Conservation (phyloP, 2,113 vertebrate genomes). For the Megaptera novaeangliae region DNA sequence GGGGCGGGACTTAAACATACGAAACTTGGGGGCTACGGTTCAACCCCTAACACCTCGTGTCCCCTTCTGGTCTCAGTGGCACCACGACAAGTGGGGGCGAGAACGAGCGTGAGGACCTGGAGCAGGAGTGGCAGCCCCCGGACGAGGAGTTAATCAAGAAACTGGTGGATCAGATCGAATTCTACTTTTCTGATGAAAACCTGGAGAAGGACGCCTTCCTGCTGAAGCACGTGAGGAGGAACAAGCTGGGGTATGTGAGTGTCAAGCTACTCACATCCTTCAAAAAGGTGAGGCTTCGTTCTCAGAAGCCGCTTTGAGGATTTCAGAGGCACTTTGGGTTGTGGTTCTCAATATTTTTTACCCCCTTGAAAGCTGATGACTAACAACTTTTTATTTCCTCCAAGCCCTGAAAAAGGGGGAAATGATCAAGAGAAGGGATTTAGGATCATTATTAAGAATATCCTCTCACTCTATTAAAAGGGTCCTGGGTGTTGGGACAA, state of each 20-base stretch:
- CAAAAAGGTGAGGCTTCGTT: constrained; percentile 89
- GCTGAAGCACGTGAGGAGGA: constrained; percentile 95
- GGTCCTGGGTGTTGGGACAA: neutral
- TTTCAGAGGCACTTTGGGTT: fast-evolving
- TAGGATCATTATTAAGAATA: neutral
- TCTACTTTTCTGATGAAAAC: constrained; percentile 97
- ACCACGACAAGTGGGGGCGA: constrained; percentile 89
- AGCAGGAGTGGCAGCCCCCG: constrained; percentile 91
- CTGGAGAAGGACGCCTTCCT: constrained; percentile 97
- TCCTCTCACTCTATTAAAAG: neutral
- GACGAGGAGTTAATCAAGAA: constrained; percentile 91
- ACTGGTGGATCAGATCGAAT: constrained; percentile 93
- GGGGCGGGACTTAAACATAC: neutral
- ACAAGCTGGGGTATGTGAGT: constrained; percentile 97
- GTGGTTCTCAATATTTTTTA: neutral
- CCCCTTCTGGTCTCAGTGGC: constrained; percentile 76
- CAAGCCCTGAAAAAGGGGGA: neutral
- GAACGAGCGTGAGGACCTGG: constrained; percentile 86
- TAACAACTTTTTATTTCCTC: neutral
- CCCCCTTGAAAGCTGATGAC: neutral
- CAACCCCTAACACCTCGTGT: neutral
- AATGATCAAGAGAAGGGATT: neutral
- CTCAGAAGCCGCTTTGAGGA: neutral
- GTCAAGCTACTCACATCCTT: constrained; percentile 98
- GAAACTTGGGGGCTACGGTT: neutral